Conservation (phyloP, 2,113 vertebrate genomes). For the Lathamus discolor region DNA sequence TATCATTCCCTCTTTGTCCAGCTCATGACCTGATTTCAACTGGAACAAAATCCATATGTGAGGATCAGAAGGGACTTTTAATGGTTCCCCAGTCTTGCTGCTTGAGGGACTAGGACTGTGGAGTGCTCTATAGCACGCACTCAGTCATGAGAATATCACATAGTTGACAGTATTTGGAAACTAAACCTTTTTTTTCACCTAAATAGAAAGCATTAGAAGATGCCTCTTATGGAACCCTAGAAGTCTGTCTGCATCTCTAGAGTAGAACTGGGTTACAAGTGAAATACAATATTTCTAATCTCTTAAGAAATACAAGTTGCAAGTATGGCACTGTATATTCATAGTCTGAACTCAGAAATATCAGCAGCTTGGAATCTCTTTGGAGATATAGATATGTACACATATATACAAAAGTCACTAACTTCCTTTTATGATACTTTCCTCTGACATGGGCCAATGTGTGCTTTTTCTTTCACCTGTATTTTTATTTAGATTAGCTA, state of each 20-base stretch:
- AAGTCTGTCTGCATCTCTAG: background rate
- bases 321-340: background rate
- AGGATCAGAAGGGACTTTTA: background rate
- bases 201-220: background rate
- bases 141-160: background rate
- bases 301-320: background rate
- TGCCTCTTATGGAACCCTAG: background rate
- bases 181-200: background rate
- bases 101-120: background rate
- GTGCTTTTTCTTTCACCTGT: background rate
- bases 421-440: background rate
- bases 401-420: background rate
- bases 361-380: background rate
- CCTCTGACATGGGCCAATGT: background rate
- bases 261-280: background rate
- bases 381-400: background rate
- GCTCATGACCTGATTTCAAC: background rate
- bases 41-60: background rate
- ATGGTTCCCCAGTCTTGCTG: background rate
- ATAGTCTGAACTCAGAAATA: background rate
- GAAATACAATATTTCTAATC: background rate
- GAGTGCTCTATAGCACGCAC: background rate
- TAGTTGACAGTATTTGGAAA: background rate
- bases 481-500: conserved; percentile 32
- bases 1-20: background rate